phyloP scores from a whole-genome alignment of 2,797 vertebrate species.

The Spinus pinus region DNA sequence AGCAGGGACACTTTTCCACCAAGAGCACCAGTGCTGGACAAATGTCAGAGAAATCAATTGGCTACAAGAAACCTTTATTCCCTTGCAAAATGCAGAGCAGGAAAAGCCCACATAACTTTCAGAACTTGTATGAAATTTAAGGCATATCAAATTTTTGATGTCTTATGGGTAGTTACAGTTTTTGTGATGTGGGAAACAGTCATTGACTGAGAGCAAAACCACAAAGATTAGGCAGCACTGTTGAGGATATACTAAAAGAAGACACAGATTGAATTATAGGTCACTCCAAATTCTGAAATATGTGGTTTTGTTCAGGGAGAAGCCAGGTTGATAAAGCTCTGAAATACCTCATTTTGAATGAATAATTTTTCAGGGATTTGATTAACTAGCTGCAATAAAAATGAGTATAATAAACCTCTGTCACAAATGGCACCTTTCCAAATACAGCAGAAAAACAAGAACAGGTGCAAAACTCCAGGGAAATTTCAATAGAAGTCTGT shows the following conservation, averaged over 20 bases:
- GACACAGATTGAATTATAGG: neutral
- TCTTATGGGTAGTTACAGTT: neutral
- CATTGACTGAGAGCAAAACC: neutral
- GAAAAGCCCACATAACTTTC: neutral
- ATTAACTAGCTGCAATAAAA: neutral
- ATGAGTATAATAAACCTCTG: neutral
- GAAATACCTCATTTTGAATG: neutral
- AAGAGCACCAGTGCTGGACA: neutral
- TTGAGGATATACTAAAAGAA: neutral
- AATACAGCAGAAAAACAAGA: neutral
- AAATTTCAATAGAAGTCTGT: neutral
- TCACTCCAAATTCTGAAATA: neutral
- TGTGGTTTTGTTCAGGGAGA: neutral
- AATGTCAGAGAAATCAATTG: neutral
- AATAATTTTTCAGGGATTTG: neutral
- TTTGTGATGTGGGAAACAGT: neutral
- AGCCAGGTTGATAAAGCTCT: neutral
- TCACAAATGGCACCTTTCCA: neutral
- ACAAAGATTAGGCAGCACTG: neutral
- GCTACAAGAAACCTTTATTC: neutral
- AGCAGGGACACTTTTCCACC: neutral
- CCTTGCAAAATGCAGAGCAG: neutral
- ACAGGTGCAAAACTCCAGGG: neutral
- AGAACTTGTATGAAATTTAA: neutral
- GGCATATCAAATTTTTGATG: neutral